phyloP scores from a whole-genome alignment of 2,113 vertebrate genomes.

The Urocitellus parryii region DNA sequence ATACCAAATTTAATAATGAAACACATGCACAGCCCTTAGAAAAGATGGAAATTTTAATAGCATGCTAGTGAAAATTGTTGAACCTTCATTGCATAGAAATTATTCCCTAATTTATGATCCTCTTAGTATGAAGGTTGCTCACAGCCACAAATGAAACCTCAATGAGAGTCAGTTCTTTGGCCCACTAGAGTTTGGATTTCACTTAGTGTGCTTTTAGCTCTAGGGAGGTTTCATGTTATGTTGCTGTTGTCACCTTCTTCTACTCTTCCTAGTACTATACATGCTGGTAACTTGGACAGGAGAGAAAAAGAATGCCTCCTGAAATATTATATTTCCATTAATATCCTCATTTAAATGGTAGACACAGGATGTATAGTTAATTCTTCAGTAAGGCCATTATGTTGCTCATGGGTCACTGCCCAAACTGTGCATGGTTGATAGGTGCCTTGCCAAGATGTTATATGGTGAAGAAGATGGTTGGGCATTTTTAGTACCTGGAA shows the following conservation, averaged over 20 bases:
- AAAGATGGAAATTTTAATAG: constrained; percentile 61
- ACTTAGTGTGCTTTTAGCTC: constrained; percentile 63
- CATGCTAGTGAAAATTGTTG: constrained; percentile 53
- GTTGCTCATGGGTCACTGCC: constrained; percentile 33
- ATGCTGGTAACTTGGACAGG: neutral
- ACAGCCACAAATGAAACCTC: constrained; percentile 80
- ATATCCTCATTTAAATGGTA: neutral
- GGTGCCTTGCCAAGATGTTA: constrained; percentile 2
- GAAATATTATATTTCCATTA: neutral
- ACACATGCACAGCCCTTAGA: neutral
- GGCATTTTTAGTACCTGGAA: constrained; percentile 44
- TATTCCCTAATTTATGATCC: constrained; percentile 70
- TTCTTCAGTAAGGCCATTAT: constrained; percentile 9
- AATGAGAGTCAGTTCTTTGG: constrained; percentile 41
- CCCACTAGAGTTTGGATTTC: constrained; percentile 42
- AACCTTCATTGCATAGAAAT: constrained; percentile 80
- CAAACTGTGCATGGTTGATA: neutral
- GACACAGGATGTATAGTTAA: neutral
- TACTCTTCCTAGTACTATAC: neutral
- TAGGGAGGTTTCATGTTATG: neutral
- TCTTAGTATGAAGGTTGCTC: constrained; percentile 77
- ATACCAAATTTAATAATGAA: constrained; percentile 43
- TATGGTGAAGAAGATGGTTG: constrained; percentile 3
- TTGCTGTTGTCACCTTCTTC: neutral
- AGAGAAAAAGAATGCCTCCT: neutral